A percentile compares a stretch with the other conserved stretches of the same genome.
Evolutionary conservation across 1,140 invertebrate genomes (phyloP).

Genomic region (Pogonus chalceus): DNA sequence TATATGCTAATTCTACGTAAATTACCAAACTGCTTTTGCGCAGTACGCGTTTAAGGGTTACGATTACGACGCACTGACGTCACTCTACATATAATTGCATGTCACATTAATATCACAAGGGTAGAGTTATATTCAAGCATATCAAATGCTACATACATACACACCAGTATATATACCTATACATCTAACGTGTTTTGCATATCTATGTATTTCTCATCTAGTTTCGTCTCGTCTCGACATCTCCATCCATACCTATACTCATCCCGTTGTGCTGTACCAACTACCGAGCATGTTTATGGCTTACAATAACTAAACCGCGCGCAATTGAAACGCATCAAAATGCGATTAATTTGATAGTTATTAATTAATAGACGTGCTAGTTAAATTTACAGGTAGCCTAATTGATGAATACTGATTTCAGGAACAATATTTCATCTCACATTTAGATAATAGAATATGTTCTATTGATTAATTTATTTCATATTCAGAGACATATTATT

Average conservation of each 20-base stretch:
- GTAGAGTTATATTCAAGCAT: not conserved
- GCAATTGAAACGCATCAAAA: not conserved
- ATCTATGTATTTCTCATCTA: too few species aligned
- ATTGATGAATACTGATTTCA: not conserved
- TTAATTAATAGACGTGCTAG: not conserved
- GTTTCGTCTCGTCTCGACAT: too few species aligned
- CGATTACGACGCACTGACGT: not conserved
- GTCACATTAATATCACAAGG: not conserved
- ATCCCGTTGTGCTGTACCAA: too few species aligned
- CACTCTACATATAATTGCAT: not conserved
- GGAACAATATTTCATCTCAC: not conserved
- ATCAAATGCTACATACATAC: not conserved
- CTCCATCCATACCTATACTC: too few species aligned
- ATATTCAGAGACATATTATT: too few species aligned
- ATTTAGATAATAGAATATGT: too few species aligned
- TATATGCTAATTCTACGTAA: not conserved
- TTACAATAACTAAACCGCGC: not conserved
- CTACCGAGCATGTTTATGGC: too few species aligned
- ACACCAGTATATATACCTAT: too few species aligned
- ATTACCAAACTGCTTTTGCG: not conserved
- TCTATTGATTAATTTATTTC: too few species aligned
- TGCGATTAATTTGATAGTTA: not conserved
- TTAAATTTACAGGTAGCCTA: not conserved
- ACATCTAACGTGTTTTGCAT: too few species aligned
- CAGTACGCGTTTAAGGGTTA: not conserved